Percentiles rank a stretch among this genome's conserved stretches.
Conservation (phyloP, 2,888 invertebrate genomes). For the Dicycla oo region DNA sequence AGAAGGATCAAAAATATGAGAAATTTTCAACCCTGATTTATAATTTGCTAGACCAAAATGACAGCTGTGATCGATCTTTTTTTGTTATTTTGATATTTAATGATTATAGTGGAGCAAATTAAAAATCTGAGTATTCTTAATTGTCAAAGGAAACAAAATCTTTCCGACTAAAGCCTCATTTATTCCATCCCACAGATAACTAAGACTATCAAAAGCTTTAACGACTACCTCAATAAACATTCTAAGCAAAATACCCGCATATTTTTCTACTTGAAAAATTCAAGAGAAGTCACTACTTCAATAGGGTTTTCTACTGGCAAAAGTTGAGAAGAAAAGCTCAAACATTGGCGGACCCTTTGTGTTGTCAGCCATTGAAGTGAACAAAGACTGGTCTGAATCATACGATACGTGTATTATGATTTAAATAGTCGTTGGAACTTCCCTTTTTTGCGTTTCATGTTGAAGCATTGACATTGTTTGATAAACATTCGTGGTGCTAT, state of each 20-base stretch:
- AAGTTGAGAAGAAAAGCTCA: constrained; percentile 49
- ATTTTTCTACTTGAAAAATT: constrained; percentile 38
- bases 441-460: constrained; percentile 20
- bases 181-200: neutral
- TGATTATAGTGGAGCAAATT: too few relatives aligned
- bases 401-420: constrained; percentile 51
- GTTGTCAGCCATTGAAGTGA: constrained; percentile 51
- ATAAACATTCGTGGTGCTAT: constrained; percentile 3
- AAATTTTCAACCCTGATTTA: neutral
- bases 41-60: too few relatives aligned
- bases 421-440: constrained; percentile 42
- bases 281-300: constrained; percentile 36
- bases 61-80: too few relatives aligned
- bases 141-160: neutral
- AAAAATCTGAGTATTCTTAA: neutral
- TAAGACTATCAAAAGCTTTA: constrained; percentile 15
- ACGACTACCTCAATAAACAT: neutral
- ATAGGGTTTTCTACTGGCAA: constrained; percentile 42
- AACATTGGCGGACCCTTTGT: constrained; percentile 53
- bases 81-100: too few relatives aligned
- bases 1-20: neutral
- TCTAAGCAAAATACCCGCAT: constrained; percentile 24
- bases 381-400: constrained; percentile 52
- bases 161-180: neutral
- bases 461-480: constrained; percentile 16